A percentile compares a stretch with the other conserved stretches of the same genome.
Evolutionary conservation across 2,113 vertebrate genomes (phyloP).

Genomic region (Megatriorchis doriae): DNA sequence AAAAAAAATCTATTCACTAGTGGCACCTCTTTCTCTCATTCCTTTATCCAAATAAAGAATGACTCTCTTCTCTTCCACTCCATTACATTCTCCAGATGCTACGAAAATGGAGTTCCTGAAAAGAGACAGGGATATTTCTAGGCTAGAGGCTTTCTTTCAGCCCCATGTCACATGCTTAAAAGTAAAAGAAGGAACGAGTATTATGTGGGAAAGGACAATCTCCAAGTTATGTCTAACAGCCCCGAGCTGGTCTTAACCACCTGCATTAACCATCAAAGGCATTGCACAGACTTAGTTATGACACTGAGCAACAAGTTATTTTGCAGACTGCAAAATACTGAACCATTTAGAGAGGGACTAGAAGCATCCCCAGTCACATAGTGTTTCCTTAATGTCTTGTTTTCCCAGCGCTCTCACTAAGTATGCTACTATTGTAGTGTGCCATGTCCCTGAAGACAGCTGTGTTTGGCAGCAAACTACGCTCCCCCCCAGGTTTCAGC

Average conservation of each 20-base stretch:
- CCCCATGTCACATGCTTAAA: fast-evolving
- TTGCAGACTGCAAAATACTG: not conserved
- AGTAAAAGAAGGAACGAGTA: not conserved
- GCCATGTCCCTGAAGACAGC: not conserved
- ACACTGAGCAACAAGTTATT: not conserved
- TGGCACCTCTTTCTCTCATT: not conserved
- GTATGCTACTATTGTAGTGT: fast-evolving
- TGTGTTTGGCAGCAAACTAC: not conserved
- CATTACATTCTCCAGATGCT: not conserved
- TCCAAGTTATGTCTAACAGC: not conserved
- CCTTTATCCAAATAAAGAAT: not conserved
- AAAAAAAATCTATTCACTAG: not conserved
- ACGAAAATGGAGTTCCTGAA: not conserved
- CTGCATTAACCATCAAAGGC: not conserved
- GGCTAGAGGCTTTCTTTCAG: not conserved
- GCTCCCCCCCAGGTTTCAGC: not conserved
- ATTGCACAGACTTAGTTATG: not conserved
- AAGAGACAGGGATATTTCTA: not conserved
- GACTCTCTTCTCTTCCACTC: not conserved
- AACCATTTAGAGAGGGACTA: not conserved
- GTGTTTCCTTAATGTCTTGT: not conserved
- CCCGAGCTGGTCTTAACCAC: not conserved
- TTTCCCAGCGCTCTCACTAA: not conserved
- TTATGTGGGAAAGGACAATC: not conserved
- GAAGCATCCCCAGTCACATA: fast-evolving